A percentile compares a stretch with the other conserved stretches of the same genome.
Conservation (phyloP, 1,140 invertebrate species). For the Dendroctonus ponderosae region DNA sequence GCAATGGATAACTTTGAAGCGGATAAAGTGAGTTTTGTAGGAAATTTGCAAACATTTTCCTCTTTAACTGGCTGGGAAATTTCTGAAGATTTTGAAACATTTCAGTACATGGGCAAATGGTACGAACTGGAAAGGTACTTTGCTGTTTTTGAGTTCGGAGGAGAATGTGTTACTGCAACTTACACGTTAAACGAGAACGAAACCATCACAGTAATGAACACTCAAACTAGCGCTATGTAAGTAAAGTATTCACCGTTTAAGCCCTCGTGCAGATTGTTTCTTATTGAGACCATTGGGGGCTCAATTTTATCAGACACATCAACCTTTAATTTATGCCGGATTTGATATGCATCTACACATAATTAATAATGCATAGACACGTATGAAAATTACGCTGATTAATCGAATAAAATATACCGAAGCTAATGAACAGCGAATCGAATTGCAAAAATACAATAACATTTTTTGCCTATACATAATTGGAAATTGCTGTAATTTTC, state of each 20-base stretch:
- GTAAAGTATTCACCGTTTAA: constrained; percentile 36
- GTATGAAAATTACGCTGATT: too few relatives aligned
- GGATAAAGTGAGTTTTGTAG: constrained; percentile 54
- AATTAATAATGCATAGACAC: too few relatives aligned
- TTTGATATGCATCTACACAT: too few relatives aligned
- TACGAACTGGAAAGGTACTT: constrained; percentile 78
- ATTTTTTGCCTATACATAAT: too few relatives aligned
- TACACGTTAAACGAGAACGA: constrained; percentile 61
- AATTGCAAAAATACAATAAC: too few relatives aligned
- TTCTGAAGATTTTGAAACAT: constrained; percentile 30
- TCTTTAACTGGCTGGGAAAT: constrained; percentile 7
- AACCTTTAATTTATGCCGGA: too few relatives aligned
- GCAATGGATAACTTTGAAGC: constrained; percentile 61
- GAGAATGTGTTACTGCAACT: constrained; percentile 71
- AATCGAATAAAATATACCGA: too few relatives aligned
- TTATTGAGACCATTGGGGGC: too few relatives aligned
- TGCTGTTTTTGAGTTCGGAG: constrained; percentile 69
- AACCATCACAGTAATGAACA: constrained; percentile 63
- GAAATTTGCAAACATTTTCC: constrained; percentile 3
- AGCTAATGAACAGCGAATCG: too few relatives aligned
- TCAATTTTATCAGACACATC: too few relatives aligned
- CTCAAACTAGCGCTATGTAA: constrained; percentile 62
- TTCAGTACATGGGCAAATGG: constrained; percentile 76
- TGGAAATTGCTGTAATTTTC: not conserved
- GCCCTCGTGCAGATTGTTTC: too few relatives aligned